Evolutionary conservation across 2,888 invertebrate species (phyloP).

Genomic region (Pomacea canaliculata): DNA sequence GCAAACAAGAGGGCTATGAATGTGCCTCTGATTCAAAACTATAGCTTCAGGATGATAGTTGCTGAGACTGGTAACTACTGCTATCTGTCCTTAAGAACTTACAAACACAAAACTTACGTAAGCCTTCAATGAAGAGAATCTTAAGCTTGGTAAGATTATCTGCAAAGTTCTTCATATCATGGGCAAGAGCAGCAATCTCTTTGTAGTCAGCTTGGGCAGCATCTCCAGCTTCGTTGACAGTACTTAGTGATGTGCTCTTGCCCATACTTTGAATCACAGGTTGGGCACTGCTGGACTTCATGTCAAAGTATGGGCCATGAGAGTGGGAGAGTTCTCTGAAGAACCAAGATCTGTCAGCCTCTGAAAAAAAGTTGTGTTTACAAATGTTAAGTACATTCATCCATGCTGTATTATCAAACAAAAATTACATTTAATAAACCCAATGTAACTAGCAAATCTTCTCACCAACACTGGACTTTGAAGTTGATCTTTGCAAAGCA

Average conservation of each 20-base stretch:
- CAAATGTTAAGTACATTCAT: no score
- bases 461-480: no score
- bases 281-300: slow-evolving; percentile 27
- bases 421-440: no score
- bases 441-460: no score
- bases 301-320: slow-evolving; percentile 5
- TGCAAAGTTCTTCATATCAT: slow-evolving; percentile 72
- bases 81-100: no score
- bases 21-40: no score
- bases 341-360: slow-evolving; percentile 4
- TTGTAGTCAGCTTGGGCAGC: slow-evolving; percentile 70
- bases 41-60: no score
- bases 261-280: slow-evolving; percentile 36
- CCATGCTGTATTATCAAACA: no score
- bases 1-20: no score
- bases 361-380: slow-evolving; percentile 1
- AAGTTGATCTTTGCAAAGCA: no score
- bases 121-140: slow-evolving; percentile 68
- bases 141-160: slow-evolving; percentile 71
- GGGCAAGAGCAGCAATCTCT: slow-evolving; percentile 71
- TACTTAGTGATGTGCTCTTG: slow-evolving; percentile 52
- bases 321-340: slow-evolving; percentile 11
- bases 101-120: slow-evolving; percentile 51
- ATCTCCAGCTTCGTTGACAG: slow-evolving; percentile 66
- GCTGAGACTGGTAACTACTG: no score